phyloP scores from a whole-genome alignment of 2,113 vertebrate genomes.

The Colossoma macropomum region DNA sequence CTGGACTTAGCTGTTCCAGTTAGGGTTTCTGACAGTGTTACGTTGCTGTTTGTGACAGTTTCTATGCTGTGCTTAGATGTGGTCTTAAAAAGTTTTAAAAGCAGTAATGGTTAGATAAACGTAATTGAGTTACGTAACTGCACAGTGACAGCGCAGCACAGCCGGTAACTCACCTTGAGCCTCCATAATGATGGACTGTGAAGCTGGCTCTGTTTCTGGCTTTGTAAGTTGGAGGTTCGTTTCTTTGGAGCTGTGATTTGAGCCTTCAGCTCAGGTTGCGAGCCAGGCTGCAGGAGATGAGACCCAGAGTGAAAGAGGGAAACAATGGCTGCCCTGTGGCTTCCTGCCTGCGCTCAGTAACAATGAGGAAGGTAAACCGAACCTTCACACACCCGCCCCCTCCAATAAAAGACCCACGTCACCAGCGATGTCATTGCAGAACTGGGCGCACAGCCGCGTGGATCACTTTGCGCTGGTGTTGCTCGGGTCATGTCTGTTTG shows the following conservation, averaged over 20 bases:
- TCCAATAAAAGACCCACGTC: conserved; percentile 41
- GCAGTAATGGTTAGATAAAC: not conserved
- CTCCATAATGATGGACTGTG: not conserved
- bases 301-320: not conserved
- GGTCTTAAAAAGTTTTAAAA: not conserved
- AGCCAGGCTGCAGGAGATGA: conserved; percentile 42
- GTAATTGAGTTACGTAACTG: not conserved
- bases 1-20: no score
- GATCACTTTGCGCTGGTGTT: not conserved
- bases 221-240: conserved; percentile 9
- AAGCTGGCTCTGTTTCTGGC: conserved; percentile 2
- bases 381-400: not conserved
- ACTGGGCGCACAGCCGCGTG: not conserved
- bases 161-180: not conserved
- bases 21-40: not conserved
- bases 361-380: conserved; percentile 38
- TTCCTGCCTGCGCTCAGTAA: conserved; percentile 8
- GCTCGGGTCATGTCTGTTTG: conserved; percentile 10
- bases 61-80: not conserved
- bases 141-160: not conserved
- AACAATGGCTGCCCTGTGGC: conserved; percentile 17
- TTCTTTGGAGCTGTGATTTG: conserved; percentile 42
- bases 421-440: conserved; percentile 44
- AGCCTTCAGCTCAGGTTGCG: conserved; percentile 32
- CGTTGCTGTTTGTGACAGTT: not conserved